A percentile compares a stretch with the other conserved stretches of the same genome.
Evolutionary conservation across 2,113 vertebrate species (phyloP).

Genomic region (Rattus rattus): DNA sequence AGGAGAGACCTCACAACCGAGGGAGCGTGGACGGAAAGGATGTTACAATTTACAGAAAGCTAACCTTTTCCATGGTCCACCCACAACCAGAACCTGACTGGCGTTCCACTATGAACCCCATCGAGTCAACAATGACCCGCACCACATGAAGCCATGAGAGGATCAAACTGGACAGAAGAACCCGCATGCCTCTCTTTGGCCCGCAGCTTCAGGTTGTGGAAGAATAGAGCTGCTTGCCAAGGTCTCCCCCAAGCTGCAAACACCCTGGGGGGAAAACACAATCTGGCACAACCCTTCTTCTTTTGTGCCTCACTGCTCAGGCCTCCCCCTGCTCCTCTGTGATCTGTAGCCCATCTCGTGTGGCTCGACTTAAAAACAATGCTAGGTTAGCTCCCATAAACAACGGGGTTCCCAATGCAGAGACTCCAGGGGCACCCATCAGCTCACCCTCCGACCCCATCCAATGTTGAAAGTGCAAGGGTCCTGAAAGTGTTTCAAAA

Average conservation of each 20-base stretch:
- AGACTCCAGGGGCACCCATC: neutral
- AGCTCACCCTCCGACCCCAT: constrained; percentile 9
- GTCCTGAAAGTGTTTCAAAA: constrained; percentile 73
- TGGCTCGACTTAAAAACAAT: neutral
- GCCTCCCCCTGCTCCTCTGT: neutral
- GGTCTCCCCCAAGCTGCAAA: neutral
- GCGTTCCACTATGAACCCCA: constrained; percentile 43
- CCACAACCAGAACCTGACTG: neutral
- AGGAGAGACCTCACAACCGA: neutral
- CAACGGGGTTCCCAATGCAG: neutral
- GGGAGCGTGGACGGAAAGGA: neutral
- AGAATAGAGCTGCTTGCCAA: neutral
- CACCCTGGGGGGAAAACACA: neutral
- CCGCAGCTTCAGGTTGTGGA: neutral
- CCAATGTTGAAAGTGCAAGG: constrained; percentile 58
- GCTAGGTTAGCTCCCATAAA: constrained; percentile 5
- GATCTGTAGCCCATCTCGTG: neutral
- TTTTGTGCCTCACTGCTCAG: neutral
- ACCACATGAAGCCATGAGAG: neutral
- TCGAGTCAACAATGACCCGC: neutral
- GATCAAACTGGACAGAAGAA: neutral
- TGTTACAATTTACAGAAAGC: neutral
- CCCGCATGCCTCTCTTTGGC: neutral
- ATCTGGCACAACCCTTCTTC: neutral
- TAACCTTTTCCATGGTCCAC: neutral